Evolutionary conservation across 2,797 vertebrate species (phyloP).

Genomic region (Chelonia mydas): DNA sequence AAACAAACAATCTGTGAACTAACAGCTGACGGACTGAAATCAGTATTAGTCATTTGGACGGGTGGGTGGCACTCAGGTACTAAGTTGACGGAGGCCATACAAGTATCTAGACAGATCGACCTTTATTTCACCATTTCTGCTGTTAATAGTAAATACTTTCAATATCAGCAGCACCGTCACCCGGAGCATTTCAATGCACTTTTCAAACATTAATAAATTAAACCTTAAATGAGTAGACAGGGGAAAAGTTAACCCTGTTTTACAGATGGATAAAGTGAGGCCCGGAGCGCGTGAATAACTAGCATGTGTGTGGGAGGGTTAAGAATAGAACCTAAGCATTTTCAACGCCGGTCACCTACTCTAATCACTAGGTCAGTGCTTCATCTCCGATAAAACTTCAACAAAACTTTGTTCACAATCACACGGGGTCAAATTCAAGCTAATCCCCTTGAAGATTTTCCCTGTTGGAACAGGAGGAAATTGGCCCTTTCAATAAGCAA

Average conservation of each 20-base stretch:
- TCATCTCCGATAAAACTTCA: background rate
- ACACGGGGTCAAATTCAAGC: background rate
- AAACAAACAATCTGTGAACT: background rate
- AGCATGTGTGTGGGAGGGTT: background rate
- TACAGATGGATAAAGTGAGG: background rate
- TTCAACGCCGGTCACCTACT: background rate
- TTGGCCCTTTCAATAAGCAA: background rate
- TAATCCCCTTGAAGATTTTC: background rate
- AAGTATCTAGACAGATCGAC: background rate
- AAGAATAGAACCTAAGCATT: background rate
- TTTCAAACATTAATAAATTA: background rate
- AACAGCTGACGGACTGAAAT: background rate
- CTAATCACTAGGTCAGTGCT: background rate
- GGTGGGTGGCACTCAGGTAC: background rate
- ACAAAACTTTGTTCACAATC: background rate
- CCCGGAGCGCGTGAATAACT: background rate
- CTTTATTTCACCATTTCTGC: background rate
- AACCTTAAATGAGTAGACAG: background rate
- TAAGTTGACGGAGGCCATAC: background rate
- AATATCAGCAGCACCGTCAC: background rate
- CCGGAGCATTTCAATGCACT: background rate
- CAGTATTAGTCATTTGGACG: background rate
- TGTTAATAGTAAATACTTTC: background rate
- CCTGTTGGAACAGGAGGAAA: fast-evolving
- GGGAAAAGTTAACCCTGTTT: background rate